A percentile compares a stretch with the other conserved stretches of the same genome.
phyloP scores from a whole-genome alignment of 1,140 invertebrate genomes.

The Ceratosolen solmsi region DNA sequence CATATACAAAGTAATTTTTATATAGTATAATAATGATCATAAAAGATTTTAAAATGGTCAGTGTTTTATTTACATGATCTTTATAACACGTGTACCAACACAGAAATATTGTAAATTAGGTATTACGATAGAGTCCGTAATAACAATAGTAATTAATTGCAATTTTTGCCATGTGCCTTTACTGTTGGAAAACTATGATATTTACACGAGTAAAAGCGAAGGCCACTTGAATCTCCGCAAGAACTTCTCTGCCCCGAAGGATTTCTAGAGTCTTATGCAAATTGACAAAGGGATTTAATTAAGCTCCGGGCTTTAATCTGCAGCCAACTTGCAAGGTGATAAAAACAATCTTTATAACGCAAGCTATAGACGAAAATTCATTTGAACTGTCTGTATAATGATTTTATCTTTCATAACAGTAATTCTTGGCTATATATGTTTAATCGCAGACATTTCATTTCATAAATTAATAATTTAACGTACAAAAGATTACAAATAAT shows the following conservation, averaged over 20 bases:
- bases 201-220: conserved; percentile 43
- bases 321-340: conserved; percentile 23
- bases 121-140: not conserved
- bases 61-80: too few species aligned
- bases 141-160: conserved; percentile 30
- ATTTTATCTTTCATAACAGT: not conserved
- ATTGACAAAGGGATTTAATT: conserved; percentile 73
- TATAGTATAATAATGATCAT: too few species aligned
- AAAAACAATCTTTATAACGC: conserved; percentile 37
- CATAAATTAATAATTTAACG: too few species aligned
- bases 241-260: conserved; percentile 64
- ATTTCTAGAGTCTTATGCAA: conserved; percentile 66
- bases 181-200: conserved; percentile 8
- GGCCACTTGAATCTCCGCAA: conserved; percentile 65
- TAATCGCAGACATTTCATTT: too few species aligned
- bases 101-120: not conserved
- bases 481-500: too few species aligned
- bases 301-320: conserved; percentile 57
- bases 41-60: too few species aligned
- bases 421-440: not conserved
- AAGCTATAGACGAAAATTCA: conserved; percentile 49
- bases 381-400: conserved; percentile 43
- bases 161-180: conserved; percentile 19
- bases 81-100: too few species aligned
- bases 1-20: too few species aligned